Evolutionary conservation across 35 echinoderm and acorn worm species (phyloP), one percentile per base, ranked within the genome.

Genomic region (Ophiothrix spiculata): DNA sequence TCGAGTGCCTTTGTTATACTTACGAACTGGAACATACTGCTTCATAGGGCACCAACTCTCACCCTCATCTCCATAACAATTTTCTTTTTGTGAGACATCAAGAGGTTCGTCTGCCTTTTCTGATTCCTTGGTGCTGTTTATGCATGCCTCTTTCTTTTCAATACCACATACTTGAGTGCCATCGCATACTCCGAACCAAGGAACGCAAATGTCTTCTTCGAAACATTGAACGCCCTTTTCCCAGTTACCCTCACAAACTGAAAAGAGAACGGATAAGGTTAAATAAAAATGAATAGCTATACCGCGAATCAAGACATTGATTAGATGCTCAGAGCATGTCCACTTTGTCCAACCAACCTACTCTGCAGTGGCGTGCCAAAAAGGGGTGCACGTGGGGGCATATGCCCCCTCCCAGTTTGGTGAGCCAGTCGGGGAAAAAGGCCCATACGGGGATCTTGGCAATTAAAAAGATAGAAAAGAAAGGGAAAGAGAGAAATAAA

Each of bases 61-160:
- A 32, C 88, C 82, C 56, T 97, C 94, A 40, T 97, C 94, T 36
- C 94, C 94, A 42, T 85, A 86, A 39, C 94, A 92, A 36, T 77
- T 38, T n/a, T 89, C 83, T 39, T 90, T 79, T 31, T 83, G 79
- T 25, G 56, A 60, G 2, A 28, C 40, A 12, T 28, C 81, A 19
- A 10, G 6, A 19, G 42, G 42, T n/a, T n/a, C n/a, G n/a, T n/a
- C n/a, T 10, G 42, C 42, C 11, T 56, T 19, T 0, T 89, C 75
- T 33, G 78, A 75, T 13, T 77, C 60, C 21, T 75, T 60, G 17
- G 80, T 81, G 15, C 83, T 78, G 74, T 97, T 86, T 25, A 97
- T 84, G 37, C 94, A 97, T 0, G 75, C 86, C 2, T 74, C 84
- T 17, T 75, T 92, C 36, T 91, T 88, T 12, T 69, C 79, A 0